Evolutionary conservation across 2,797 vertebrate species (phyloP), one percentile per base, ranked within the genome.

Genomic region (Delichon dasypus): DNA sequence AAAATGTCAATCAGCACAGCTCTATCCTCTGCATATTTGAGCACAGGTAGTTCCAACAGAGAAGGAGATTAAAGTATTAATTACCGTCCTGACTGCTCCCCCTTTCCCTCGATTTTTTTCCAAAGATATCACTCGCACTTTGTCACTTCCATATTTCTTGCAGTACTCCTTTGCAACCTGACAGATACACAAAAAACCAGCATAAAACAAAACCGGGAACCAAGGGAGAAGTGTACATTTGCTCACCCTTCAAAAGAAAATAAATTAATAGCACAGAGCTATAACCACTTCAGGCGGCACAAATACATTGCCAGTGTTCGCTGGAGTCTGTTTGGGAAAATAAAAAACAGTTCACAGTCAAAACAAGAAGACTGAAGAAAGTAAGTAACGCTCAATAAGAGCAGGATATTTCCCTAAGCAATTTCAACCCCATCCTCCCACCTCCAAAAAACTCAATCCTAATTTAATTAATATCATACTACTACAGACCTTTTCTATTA

Each of bases 31-130:
- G 48, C 21, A 14, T 58, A 65, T 61, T 53, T 79, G 65, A 54
- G 44, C 66, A 95, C 30, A 55, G 20, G 64, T 71, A 82, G 42
- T 32, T 96, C 50, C 85, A 64, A 92, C 8, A 91, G 48, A 95
- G 82, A 90, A 94, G 81, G 70, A 96, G 80, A 74, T 36, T 38
- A 95, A 93, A 96, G 79, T 32, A 70, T 80, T 50, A 62, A 87
- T 98, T 98, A 99, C 99, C 99, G 98, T 99, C 73, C 97, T 98
- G 70, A 99, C 98, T n/a, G 99, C 99, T 64, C 99, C 99, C 19
- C 99, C 99, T 98, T 99, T 99, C 54, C 99, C 99, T 80, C 98
- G 97, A 97, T 99, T 99, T 97, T 98, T 98, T 97, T 98, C 97
- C 91, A 99, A 97, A 1, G 98, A 98, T 96, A 99, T 96, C 70